Conservation (phyloP, 1,140 invertebrate species). For the Portunus trituberculatus region DNA sequence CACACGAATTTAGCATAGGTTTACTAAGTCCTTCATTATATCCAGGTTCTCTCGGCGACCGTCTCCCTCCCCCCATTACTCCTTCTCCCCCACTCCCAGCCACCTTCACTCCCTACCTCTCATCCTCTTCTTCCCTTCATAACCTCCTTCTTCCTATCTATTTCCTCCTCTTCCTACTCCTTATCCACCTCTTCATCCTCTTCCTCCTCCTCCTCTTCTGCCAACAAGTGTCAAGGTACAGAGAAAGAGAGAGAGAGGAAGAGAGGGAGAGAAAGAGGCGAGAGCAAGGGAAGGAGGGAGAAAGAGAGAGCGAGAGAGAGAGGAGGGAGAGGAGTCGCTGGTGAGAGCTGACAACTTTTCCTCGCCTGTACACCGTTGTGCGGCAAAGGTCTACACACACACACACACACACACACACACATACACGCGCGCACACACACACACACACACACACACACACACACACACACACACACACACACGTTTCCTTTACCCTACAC, state of each 20-base stretch:
- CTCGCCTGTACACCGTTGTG: neutral
- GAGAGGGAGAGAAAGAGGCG: neutral
- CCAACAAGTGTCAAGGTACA: no score
- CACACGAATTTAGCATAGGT: neutral
- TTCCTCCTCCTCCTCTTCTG: neutral
- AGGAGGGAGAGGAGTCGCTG: neutral
- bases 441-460: neutral
- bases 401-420: no score
- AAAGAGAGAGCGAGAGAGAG: neutral
- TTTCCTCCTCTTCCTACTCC: constrained; percentile 6
- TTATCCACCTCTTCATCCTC: neutral
- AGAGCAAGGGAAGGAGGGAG: neutral
- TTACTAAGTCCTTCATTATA: no score
- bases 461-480: constrained; percentile 11
- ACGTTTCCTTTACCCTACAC: constrained; percentile 8
- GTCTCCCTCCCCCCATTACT: neutral
- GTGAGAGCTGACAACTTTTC: neutral
- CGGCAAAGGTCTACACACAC: no score
- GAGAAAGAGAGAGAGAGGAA: neutral
- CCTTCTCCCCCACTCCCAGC: neutral
- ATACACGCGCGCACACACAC: no score
- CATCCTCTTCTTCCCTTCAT: no score
- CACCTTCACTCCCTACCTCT: neutral
- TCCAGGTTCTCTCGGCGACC: no score
- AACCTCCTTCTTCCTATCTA: neutral